Evolutionary conservation across 2,888 invertebrate genomes (phyloP), one percentile per base, ranked within the genome.

Genomic region (Baronia brevicornis): DNA sequence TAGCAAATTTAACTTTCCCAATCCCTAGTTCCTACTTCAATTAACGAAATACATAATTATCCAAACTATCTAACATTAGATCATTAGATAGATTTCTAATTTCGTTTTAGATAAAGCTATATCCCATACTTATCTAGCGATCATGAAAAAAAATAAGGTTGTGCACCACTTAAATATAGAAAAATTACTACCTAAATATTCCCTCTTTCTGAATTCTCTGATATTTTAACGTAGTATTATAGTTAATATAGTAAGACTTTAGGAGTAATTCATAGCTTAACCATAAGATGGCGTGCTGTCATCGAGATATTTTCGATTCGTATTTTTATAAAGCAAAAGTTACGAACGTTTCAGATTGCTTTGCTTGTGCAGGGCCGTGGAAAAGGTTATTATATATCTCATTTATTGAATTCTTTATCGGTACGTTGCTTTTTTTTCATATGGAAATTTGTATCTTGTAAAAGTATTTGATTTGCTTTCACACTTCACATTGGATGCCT

Each of bases 311-410:
- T 84, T 82, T 82, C 78, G 77, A 84, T 80, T 82, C 79, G 82
- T 82, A 79, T 84, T 82, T 84, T 82, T 80, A 79, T 80, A 80
- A 77, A 75, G 73, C 78, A 79, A 79, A 79, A 75, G 73, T 77
- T 78, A 74, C 79, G 82, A 82, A 79, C 65, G 82, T 75, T 58
- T 60, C 62, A 55, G 72, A 64, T 70, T 63, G 82, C 82, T 84
- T 82, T 77, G 82, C 82, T 84, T 84, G 71, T 63, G 77, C 79
- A 69, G 79, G 78, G 80, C 80, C 78, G 58, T 60, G 58, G 61
- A 63, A 59, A 54, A 57, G 61, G 58, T n/a, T n/a, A n/a, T 51
- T 46, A 48, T 39, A 41, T 45, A 36, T 41, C 48, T 50, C 36
- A 36, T 50, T 47, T 47, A 33, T 39, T 44, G 43, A 6, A 41